Percentiles rank a stretch among this genome's conserved stretches.
Conservation (phyloP, 2,797 vertebrate genomes). For the Leucoraja ocellata region DNA sequence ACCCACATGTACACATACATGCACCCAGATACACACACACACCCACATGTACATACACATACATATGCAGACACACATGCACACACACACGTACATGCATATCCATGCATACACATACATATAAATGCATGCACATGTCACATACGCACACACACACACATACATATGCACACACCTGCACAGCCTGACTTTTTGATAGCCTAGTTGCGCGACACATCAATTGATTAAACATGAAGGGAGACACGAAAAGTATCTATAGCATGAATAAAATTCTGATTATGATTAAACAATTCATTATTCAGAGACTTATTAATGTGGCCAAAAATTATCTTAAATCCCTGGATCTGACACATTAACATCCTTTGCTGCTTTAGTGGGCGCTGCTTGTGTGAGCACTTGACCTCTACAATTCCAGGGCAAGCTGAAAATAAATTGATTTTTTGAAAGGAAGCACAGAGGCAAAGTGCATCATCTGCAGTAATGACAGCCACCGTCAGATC, state of each 20-base stretch:
- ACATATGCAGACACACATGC: neutral
- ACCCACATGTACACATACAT: neutral
- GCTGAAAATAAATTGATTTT: constrained; percentile 37
- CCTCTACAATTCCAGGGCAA: neutral
- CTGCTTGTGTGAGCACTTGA: neutral
- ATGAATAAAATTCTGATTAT: neutral
- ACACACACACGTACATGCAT: neutral
- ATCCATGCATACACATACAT: neutral
- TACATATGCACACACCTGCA: neutral
- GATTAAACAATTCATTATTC: neutral
- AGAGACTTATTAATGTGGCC: too few species aligned
- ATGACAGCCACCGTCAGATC: constrained; percentile 1
- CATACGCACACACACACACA: neutral
- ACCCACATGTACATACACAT: neutral
- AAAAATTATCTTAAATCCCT: neutral
- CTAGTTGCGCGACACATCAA: neutral
- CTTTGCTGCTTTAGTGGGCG: neutral
- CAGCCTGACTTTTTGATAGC: neutral
- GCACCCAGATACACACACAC: neutral
- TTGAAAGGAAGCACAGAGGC: neutral
- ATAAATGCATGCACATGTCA: too few species aligned
- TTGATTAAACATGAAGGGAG: neutral
- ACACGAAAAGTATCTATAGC: neutral
- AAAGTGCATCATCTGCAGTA: neutral
- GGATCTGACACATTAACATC: neutral